Conservation (phyloP, 2,888 invertebrate species). For the Sinhomidia bicolor region DNA sequence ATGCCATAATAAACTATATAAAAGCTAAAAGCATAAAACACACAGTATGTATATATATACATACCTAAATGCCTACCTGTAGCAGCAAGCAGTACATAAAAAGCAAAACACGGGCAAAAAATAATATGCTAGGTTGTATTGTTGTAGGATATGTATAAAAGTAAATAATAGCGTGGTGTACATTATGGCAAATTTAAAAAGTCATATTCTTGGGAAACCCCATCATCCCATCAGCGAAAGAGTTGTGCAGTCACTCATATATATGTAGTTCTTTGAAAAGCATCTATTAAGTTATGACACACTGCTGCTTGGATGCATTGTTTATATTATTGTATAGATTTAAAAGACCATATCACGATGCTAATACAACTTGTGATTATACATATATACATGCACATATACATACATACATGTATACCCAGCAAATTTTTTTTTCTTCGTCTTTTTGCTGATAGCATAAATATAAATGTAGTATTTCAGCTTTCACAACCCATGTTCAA, state of each 20-base stretch:
- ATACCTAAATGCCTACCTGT: slow-evolving; percentile 10
- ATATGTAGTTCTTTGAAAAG: not conserved
- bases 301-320: not conserved
- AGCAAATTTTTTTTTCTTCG: not conserved
- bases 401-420: not conserved
- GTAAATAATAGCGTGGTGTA: not conserved
- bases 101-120: not conserved
- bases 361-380: not conserved
- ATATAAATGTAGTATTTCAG: not conserved
- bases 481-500: not conserved
- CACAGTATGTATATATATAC: too few species aligned
- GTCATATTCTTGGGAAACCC: slow-evolving; percentile 32
- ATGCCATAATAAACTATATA: not conserved
- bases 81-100: not conserved
- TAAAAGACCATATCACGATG: slow-evolving; percentile 8
- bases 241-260: not conserved
- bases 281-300: not conserved
- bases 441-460: not conserved
- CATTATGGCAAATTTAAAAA: slow-evolving; percentile 20
- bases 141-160: not conserved
- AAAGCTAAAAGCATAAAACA: not conserved
- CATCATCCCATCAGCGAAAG: slow-evolving; percentile 8
- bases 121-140: not conserved
- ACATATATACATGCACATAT: not conserved
- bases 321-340: not conserved